phyloP scores from a whole-genome alignment of 2,113 vertebrate species.

The Tympanuchus pallidicinctus region DNA sequence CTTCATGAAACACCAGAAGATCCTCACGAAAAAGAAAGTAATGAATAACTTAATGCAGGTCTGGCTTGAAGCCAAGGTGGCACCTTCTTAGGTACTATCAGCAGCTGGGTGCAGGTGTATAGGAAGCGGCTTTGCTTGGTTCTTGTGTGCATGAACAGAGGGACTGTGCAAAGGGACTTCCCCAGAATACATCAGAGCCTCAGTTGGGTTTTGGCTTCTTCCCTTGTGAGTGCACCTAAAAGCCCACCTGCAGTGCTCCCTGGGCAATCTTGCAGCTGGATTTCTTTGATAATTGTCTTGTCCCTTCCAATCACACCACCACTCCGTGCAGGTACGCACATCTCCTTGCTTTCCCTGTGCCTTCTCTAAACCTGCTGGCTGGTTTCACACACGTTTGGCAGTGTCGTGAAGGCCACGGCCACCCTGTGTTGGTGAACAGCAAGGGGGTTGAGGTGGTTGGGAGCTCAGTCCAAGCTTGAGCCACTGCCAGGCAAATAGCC shows the following conservation, averaged over 20 bases:
- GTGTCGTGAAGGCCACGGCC: not conserved
- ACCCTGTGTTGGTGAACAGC: fast-evolving
- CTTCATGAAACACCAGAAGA: not conserved
- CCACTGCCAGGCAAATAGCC: not conserved
- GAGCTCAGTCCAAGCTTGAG: not conserved
- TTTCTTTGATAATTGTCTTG: not conserved
- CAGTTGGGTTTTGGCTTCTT: not conserved
- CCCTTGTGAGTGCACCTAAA: too few species aligned
- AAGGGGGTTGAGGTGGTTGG: not conserved
- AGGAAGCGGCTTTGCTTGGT: not conserved
- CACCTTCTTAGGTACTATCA: not conserved
- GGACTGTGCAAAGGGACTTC: not conserved
- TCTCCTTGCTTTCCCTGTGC: not conserved
- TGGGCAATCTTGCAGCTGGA: not conserved
- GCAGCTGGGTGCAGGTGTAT: not conserved
- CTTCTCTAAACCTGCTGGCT: not conserved
- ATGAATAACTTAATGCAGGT: not conserved
- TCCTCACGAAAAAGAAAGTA: not conserved
- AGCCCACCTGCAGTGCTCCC: not conserved
- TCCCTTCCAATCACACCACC: not conserved
- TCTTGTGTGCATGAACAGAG: not conserved
- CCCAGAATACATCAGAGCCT: not conserved
- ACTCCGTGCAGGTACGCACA: not conserved
- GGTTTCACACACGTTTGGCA: not conserved
- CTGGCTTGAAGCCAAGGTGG: not conserved